Evolutionary conservation across 2,888 invertebrate genomes (phyloP), one percentile per base, ranked within the genome.

Genomic region (Villa cingulata): DNA sequence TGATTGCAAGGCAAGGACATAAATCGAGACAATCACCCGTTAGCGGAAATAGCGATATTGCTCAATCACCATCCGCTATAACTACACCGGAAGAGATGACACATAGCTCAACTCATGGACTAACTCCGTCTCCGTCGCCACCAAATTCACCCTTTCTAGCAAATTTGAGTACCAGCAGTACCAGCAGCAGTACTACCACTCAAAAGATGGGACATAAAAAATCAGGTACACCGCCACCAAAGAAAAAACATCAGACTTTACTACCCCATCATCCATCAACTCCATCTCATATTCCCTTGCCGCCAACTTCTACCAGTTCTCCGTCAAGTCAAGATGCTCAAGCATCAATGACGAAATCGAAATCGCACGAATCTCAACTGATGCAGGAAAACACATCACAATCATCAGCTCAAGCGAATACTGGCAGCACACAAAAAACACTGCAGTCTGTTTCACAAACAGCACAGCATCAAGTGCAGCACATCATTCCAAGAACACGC

Each of bases 351-450:
- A 87, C 85, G 50, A 90, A 91, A 71, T 91, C 91, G 53, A 84
- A 87, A 62, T 91, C 91, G 39, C 90, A 92, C 68, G 92, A 92
- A 71, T 89, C 88, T 15, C 90, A 91, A 67, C 74, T 90, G 51
- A 82, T 78, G 59, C 61, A 48, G 48, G 62, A 72, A 76, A 59
- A 72, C 76, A 45, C 41, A 50, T 45, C 50, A 19, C 55, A 53
- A 20, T 52, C 43, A 51, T 70, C 0, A 69, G 70, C 53, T 65
- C 68, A 1, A 36, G 70, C 0, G 69, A 70, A 53, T 65, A 68
- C 2, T 36, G 71, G 72, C 70, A 53, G 48, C 29, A 45, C 4
- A 12, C 9, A 12, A 12, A 12, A 9, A 9, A 32, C 29, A 12
- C 10, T 3, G 1, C 29, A 32, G 12, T 12, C 9, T 12, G 16